Conservation (phyloP, 2,113 vertebrate species). For the Scolopax mira region DNA sequence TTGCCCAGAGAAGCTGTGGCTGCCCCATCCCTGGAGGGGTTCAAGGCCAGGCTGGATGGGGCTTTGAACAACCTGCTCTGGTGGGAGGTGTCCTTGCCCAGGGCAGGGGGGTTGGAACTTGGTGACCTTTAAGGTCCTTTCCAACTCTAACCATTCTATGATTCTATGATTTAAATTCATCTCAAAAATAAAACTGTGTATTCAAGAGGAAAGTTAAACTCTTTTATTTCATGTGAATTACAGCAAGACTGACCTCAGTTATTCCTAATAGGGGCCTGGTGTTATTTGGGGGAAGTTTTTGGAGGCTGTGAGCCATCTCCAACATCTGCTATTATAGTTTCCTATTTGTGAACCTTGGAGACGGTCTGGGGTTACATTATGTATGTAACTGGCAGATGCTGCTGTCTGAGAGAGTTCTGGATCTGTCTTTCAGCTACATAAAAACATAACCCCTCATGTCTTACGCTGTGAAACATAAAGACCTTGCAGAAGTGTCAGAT, state of each 20-base stretch:
- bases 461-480: neutral
- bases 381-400: neutral
- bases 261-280: neutral
- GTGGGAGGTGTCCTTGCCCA: no score
- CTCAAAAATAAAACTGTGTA: neutral
- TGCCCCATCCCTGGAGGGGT: no score
- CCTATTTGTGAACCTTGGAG: neutral
- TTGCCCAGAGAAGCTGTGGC: no score
- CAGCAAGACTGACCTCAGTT: neutral
- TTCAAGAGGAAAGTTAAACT: neutral
- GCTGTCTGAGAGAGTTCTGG: neutral
- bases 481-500: neutral
- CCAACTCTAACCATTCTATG: no score
- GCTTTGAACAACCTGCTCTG: no score
- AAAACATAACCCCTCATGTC: accelerated
- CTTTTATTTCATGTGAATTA: neutral
- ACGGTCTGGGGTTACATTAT: neutral
- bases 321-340: neutral
- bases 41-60: no score
- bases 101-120: no score
- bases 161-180: neutral
- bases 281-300: neutral
- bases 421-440: neutral
- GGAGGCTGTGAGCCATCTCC: neutral
- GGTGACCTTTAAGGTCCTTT: no score